These are phyloP conservation scores for Tethea ocularis DNA, from an alignment of 2,888 invertebrate species.

Conservation along the genomic window DNA sequence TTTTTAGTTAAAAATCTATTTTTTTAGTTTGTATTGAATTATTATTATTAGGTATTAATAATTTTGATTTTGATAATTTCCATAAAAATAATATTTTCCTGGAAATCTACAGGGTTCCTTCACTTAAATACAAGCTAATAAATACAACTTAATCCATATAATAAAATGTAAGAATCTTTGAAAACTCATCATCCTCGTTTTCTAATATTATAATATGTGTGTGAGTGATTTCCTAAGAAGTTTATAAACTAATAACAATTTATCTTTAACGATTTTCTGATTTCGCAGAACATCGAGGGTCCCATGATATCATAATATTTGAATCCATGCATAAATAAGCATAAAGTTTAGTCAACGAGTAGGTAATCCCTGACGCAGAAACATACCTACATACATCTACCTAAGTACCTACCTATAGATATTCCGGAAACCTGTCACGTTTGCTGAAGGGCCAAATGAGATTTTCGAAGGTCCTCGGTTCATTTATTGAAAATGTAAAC, in stretches of 20 bases:
- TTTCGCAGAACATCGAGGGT: background rate
- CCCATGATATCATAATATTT: conserved; percentile 3
- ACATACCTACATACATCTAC: conserved; percentile 3
- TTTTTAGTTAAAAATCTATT: too few species aligned
- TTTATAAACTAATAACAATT: background rate
- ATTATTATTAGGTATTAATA: too few species aligned
- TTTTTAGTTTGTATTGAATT: too few species aligned
- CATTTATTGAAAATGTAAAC: conserved; percentile 55
- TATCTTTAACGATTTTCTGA: background rate
- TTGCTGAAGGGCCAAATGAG: conserved; percentile 44
- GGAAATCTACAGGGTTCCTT: too few species aligned
- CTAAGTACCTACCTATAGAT: conserved; percentile 12
- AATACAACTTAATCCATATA: too few species aligned
- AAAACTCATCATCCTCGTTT: too few species aligned
- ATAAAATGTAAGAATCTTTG: too few species aligned
- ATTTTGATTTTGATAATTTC: too few species aligned
- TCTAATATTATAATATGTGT: too few species aligned
- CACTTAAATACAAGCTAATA: too few species aligned
- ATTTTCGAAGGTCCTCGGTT: conserved; percentile 41
- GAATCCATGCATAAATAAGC: background rate
- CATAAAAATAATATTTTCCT: too few species aligned
- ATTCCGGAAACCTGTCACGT: conserved; percentile 44
- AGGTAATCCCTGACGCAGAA: conserved; percentile 6
- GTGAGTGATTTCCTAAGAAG: background rate
- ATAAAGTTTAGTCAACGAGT: background rate